Evolutionary conservation across 2,888 invertebrate genomes (phyloP).

Genomic region (Psylliodes chrysocephalus): DNA sequence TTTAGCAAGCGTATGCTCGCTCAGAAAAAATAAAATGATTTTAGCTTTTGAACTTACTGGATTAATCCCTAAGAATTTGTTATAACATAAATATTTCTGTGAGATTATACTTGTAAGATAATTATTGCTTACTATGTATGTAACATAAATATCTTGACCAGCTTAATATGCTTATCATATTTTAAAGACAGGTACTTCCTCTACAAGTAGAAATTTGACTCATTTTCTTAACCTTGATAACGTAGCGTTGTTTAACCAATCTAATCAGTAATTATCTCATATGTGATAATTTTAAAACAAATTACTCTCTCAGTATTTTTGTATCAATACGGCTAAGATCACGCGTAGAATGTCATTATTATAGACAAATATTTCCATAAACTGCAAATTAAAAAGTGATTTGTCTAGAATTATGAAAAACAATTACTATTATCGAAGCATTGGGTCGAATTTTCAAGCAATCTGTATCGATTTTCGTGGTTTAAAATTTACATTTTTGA

Average conservation of each 20-base stretch:
- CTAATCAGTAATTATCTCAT: conserved; percentile 18
- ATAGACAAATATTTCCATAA: not conserved
- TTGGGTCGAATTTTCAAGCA: not conserved
- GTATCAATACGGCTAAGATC: conserved; percentile 32
- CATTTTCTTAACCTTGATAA: conserved; percentile 25
- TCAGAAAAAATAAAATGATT: too few species aligned
- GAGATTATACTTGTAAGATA: too few species aligned
- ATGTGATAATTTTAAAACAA: conserved; percentile 31
- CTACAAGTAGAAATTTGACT: not conserved
- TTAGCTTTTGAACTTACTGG: too few species aligned
- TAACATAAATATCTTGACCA: too few species aligned
- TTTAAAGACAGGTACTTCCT: too few species aligned
- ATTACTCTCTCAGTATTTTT: conserved; percentile 4
- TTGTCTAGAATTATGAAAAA: not conserved
- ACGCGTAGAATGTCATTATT: not conserved
- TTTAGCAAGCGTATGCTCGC: too few species aligned
- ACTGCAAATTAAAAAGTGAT: not conserved
- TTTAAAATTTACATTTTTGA: not conserved
- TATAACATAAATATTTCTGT: too few species aligned
- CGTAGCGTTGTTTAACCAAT: not conserved
- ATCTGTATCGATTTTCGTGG: too few species aligned
- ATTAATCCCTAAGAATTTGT: too few species aligned
- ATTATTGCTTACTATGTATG: too few species aligned
- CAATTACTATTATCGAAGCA: not conserved
- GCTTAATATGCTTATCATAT: not conserved